Conservation (phyloP, 2,888 invertebrate species). For the Drosophila maculinotata region DNA sequence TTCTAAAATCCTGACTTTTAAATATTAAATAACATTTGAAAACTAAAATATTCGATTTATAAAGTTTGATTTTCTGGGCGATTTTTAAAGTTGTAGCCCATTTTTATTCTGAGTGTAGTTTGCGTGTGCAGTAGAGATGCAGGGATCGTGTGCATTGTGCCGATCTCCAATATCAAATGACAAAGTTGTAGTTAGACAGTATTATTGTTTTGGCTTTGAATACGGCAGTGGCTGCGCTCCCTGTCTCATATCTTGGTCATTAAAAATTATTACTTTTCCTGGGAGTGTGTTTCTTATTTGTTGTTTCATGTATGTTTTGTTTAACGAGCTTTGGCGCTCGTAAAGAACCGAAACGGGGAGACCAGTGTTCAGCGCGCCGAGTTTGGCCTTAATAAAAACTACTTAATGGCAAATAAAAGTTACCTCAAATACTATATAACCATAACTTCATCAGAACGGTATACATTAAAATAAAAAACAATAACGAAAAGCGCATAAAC, state of each 20-base stretch:
- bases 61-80: no score
- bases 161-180: conserved; percentile 75
- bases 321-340: conserved; percentile 66
- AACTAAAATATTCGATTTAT: no score
- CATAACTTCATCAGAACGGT: conserved; percentile 48
- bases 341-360: conserved; percentile 54
- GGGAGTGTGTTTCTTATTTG: conserved; percentile 37
- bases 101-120: conserved; percentile 14
- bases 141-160: conserved; percentile 45
- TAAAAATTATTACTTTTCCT: conserved; percentile 71
- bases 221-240: no score
- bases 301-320: conserved; percentile 28
- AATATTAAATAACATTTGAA: no score
- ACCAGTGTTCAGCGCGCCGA: not conserved
- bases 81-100: no score
- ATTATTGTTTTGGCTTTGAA: conserved; percentile 46
- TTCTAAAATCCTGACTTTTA: no score
- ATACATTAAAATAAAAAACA: conserved; percentile 44
- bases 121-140: conserved; percentile 20
- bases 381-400: conserved; percentile 66
- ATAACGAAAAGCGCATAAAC: conserved; percentile 71
- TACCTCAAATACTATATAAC: conserved; percentile 62
- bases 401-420: conserved; percentile 78
- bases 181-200: conserved; percentile 71
- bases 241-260: conserved; percentile 30